Percentiles rank a stretch among this genome's conserved stretches.
Evolutionary conservation across 2,888 invertebrate species (phyloP).

Genomic region (Drosophila phalerata): DNA sequence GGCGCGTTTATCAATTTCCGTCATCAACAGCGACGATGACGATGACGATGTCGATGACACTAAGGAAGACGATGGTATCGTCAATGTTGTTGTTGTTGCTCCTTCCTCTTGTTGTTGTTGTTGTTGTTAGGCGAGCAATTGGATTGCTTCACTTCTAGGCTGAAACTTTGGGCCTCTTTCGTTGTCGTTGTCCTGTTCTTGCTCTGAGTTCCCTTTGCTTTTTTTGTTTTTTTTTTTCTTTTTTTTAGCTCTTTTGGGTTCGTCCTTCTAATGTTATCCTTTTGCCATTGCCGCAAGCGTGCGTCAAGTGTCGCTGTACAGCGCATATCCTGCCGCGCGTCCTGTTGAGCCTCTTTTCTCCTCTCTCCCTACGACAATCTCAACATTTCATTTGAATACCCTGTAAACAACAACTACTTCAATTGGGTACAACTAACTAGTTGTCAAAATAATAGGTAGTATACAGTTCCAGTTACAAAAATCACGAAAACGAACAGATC

Average conservation of each 20-base stretch:
- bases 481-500: no score
- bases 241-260: slow-evolving; percentile 13
- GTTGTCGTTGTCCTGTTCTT: neutral
- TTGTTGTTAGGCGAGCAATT: slow-evolving; percentile 15
- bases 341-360: slow-evolving; percentile 21
- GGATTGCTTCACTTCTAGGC: slow-evolving; percentile 40
- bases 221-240: neutral
- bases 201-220: neutral
- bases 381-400: no score
- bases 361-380: no score
- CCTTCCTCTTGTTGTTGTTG: neutral
- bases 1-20: slow-evolving; percentile 81
- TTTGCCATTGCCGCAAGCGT: slow-evolving; percentile 48
- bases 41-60: slow-evolving; percentile 23
- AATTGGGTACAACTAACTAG: no score
- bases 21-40: slow-evolving; percentile 68
- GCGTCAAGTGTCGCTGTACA: slow-evolving; percentile 48
- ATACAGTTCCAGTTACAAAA: no score
- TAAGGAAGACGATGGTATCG: no score
- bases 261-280: slow-evolving; percentile 48
- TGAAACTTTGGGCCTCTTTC: slow-evolving; percentile 21
- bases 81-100: slow-evolving; percentile 11
- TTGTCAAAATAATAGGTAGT: no score
- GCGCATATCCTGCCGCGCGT: slow-evolving; percentile 45
- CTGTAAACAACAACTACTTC: no score